Evolutionary conservation across 2,113 vertebrate genomes (phyloP), one percentile per base, ranked within the genome.

Genomic region (Nothobranchius kuhntae): DNA sequence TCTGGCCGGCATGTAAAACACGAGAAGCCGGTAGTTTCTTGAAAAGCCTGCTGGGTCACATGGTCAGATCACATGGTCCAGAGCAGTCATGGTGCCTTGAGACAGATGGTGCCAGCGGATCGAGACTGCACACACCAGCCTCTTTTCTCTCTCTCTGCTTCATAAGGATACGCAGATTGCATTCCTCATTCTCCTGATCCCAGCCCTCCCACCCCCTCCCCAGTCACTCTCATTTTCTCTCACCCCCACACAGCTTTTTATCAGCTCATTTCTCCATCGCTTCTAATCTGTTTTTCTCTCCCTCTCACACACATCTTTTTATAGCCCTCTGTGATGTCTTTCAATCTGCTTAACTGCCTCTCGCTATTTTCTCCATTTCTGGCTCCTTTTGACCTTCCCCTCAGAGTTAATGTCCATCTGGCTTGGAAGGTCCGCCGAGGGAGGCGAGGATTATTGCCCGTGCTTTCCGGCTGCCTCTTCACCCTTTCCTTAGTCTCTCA

Each of bases 91-190:
- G 61, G 66, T 73, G 86, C 85, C 62, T 59, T 54, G 83, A 82
- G 82, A 86, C 87, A 90, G 85, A 89, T 90, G 89, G 85, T 90
- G 87, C 73, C 79, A 81, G 72, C 2, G 76, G 75, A 89, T 83
- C 69, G 71, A 77, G 79, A 72, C 52, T 75, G 56, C 75, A 69
- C 83, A 72, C 83, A 72, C 73, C 65, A 71, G 9, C 36, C 70
- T 68, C 61, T 38, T 65, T 56, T 58, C 48, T 10, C 47, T 56
- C 56, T 55, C 62, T 50, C 45, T 54, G 46, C 65, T 36, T 68
- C 65, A 62, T 81, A 73, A 80, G 66, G 66, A 51, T 76, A 65
- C 64, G 75, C 77, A 81, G 65, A 80, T 80, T 88, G 75, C 65
- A 67, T 73, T 80, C 65, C 36, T 71, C 58, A 58, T 77, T 79